Conservation (phyloP, 35 echinoderm and acorn worm species). For the Heliocidaris erythrogramma region DNA sequence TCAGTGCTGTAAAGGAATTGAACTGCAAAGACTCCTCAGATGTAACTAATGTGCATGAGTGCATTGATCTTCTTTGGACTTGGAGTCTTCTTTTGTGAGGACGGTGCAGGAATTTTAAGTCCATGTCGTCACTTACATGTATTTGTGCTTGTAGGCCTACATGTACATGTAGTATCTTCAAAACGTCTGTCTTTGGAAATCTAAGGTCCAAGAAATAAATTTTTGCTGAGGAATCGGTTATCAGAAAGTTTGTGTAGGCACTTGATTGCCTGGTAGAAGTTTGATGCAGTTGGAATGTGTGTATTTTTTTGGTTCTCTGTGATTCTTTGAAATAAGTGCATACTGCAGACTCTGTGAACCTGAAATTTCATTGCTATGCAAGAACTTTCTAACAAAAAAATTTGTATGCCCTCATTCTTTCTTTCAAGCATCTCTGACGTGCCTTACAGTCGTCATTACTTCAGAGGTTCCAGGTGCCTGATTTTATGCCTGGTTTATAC, state of each 20-base stretch:
- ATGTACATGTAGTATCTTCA: not conserved
- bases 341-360: too few relatives aligned
- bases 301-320: not conserved
- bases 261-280: not conserved
- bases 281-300: not conserved
- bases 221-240: not conserved
- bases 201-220: not conserved
- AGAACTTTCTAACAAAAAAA: too few relatives aligned
- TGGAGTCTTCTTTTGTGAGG: not conserved
- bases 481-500: not conserved
- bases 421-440: not conserved
- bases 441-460: not conserved
- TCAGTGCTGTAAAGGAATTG: too few relatives aligned
- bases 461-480: not conserved
- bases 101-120: not conserved
- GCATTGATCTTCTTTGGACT: too few relatives aligned
- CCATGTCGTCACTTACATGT: not conserved
- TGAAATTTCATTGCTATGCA: too few relatives aligned
- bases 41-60: not conserved
- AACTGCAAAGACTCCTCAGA: too few relatives aligned
- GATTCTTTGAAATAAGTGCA: not conserved
- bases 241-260: not conserved
- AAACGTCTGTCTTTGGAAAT: not conserved
- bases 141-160: not conserved
- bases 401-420: not conserved